Base-by-base conservation (phyloP, 2,888 invertebrate genomes). In the Tetragnatha montana region DNA sequence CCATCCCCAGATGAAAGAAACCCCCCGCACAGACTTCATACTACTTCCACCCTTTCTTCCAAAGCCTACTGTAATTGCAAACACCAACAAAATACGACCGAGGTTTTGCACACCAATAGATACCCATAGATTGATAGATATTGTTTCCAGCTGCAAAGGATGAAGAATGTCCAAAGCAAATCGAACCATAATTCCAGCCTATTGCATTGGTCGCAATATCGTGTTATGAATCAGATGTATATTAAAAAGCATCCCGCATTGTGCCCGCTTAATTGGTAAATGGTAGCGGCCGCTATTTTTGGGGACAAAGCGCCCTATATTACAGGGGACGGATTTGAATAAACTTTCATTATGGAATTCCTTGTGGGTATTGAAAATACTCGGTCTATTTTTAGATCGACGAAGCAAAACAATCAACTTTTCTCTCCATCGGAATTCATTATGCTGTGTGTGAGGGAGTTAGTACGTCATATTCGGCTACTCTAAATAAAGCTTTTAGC, bases 271-370 rank as follows among this genome's bases (percentile, higher is more conserved):
- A 82, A 82, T 82, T 82, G 74, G 51, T 74, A 60, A 60, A 82
- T 51, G 51, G 82, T 60, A 35, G 10, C 19, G 10, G 49, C n/a
- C 10, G 22, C 82, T 73, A 82, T 82, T 60, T 82, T 51, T 74
- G 74, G 35, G 35, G 74, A 82, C 35, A 82, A 82, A 82, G 35
- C 73, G n/a, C 10, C 73, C 76, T 6, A 76, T 50, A 76, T 76
- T 76, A 50, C 50, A n/a, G n/a, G 14, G 21, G 21, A 70, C 70
- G 60, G n/a, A 82, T 76, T 76, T 76, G 69, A 76, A 84, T 76
- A 76, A 76, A 50, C 68, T 69, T 69, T 50, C 75, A 76, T 76
- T 84, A 84, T 84, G 75, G 76, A 84, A 76, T 84, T 84, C 76
- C 50, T 84, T 69, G 49, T 49, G 49, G 69, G n/a, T 75, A 69